Percentiles rank a stretch among this genome's conserved stretches.
Evolutionary conservation across 2,797 vertebrate genomes (phyloP).

Genomic region (Neopelma chrysocephalum): DNA sequence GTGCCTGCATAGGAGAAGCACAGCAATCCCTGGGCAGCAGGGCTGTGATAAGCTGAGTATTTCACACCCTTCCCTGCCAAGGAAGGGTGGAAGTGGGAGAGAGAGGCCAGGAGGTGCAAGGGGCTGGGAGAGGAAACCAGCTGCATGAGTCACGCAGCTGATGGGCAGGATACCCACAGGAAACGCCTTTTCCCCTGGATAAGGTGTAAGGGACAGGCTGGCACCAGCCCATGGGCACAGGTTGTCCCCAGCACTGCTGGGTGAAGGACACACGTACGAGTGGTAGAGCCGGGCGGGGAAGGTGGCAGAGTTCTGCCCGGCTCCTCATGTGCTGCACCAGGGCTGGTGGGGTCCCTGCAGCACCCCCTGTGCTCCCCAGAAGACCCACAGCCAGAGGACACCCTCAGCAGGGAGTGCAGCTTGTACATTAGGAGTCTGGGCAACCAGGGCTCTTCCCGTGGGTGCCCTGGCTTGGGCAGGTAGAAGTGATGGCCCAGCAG

Average conservation of each 20-base stretch:
- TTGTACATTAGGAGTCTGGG: not conserved
- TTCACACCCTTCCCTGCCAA: conserved; percentile 53
- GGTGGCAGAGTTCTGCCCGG: not conserved
- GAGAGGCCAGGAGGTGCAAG: conserved; percentile 3
- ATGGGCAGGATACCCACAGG: conserved; percentile 56
- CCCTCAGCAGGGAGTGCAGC: not conserved
- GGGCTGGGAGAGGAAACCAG: conserved; percentile 37
- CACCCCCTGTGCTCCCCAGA: rapidly evolving
- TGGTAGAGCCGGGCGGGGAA: rapidly evolving
- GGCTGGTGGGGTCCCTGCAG: not conserved
- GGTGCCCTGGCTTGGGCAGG: not conserved
- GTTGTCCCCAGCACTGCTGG: not conserved
- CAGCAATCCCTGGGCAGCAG: not conserved
- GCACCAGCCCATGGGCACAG: conserved; percentile 7
- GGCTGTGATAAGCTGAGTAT: conserved; percentile 34
- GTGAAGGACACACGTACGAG: rapidly evolving
- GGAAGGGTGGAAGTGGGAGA: conserved; percentile 59
- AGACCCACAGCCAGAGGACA: not conserved
- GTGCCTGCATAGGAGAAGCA: not conserved
- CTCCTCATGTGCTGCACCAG: not conserved
- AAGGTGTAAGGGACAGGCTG: conserved; percentile 52
- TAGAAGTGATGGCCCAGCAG: not conserved
- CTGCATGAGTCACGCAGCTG: conserved; percentile 67
- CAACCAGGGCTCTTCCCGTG: rapidly evolving
- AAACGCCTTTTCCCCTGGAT: conserved; percentile 72